Percentiles rank a stretch among this genome's conserved stretches.
phyloP scores from a whole-genome alignment of 1,140 invertebrate genomes.

The Brachionus plicatilis region DNA sequence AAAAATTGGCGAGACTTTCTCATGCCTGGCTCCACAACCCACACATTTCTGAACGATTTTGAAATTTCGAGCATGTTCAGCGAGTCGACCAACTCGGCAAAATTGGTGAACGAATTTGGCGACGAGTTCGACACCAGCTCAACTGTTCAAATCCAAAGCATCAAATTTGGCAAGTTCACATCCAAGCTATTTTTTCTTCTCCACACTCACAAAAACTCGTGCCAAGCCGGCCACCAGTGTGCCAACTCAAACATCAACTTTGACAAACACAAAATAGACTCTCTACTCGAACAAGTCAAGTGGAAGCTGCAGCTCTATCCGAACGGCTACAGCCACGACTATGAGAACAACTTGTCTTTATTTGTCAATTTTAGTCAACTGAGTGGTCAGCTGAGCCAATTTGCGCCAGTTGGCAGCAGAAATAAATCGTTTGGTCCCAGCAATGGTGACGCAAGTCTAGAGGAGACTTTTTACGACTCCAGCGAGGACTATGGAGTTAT shows the following conservation, averaged over 20 bases:
- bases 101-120: not conserved
- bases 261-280: not conserved
- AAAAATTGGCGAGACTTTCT: constrained; percentile 8
- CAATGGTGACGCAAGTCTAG: not conserved
- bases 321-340: constrained; percentile 31
- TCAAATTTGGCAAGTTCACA: constrained; percentile 19
- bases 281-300: not conserved
- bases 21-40: not conserved
- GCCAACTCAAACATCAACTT: not conserved
- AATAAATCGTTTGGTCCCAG: not conserved
- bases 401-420: not conserved
- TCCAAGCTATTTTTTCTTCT: not conserved
- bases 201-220: not conserved
- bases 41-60: constrained; percentile 23
- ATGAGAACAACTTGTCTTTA: constrained; percentile 9
- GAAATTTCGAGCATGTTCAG: not conserved
- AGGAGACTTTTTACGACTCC: constrained; percentile 1
- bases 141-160: not conserved
- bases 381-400: not conserved
- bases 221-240: not conserved
- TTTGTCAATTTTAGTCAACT: constrained; percentile 38
- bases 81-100: not conserved
- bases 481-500: not conserved
- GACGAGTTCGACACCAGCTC: not conserved
- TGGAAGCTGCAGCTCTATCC: constrained; percentile 34